Base-by-base conservation (phyloP, 2,888 invertebrate genomes). In the Abscondita cerata region DNA sequence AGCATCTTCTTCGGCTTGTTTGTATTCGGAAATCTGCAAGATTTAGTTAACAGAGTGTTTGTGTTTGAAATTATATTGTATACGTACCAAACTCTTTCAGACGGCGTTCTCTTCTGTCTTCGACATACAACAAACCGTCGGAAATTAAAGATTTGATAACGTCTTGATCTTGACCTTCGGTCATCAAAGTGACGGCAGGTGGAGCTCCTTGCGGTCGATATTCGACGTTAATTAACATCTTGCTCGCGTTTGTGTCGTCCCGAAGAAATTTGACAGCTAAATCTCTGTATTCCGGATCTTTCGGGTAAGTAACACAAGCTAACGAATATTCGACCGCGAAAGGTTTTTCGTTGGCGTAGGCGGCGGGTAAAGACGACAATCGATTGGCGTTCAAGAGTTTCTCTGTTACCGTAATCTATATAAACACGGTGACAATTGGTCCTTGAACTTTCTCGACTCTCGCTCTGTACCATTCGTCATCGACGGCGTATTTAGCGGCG, bases 381-480 rank as follows among this genome's bases (percentile, higher is more conserved):
- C 90, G 87, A 47, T 87, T 87, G 16, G 85, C 80, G 68, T 86
- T 85, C 33, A 93, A n/a, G 82, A 8, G 68, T 70, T 83, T 96
- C 96, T 77, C 92, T 87, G 80, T 99, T 99, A 70, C 99, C 99
- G 76, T 96, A 99, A 80, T 99, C 99, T 70, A 98, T 87, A 82
- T 95, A 99, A 66, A 85, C 31, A 99, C 91, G 53, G 87, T 87
- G 11, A 89, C 90, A 73, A 90, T 90, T 61, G 87, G 85, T 34
- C 91, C 90, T 53, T 86, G 81, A 1, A 93, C 81, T 74, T 89
- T 92, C 75, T 96, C 95, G n/a, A 98, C 87, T 78, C 90, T 93
- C 0, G 95, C 98, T 73, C 99, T 86, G 81, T 99, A 99, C 99
- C 99, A 99, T 75, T 93, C 90, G 67, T 92, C 90, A 76, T 98